Evolutionary conservation across 2,113 vertebrate genomes (phyloP), one percentile per base, ranked within the genome.

Genomic region (Pandion haliaetus): DNA sequence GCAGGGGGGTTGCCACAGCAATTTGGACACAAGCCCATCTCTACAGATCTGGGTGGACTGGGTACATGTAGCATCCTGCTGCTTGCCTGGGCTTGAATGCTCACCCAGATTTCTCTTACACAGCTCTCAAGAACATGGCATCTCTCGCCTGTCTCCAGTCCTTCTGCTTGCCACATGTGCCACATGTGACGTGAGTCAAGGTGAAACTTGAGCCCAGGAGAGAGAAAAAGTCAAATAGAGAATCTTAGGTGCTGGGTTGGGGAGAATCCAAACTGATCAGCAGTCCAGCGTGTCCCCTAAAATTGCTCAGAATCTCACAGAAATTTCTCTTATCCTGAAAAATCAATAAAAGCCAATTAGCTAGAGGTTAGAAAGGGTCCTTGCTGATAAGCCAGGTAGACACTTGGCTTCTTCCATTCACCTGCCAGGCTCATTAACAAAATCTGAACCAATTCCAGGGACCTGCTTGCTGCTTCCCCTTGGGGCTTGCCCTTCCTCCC

Each of bases 371-470:
- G 50, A 83, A 93, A 58, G 71, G 89, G 83, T 95, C 59, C 71
- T 91, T 87, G 67, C 74, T 87, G 87, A 88, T 95, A 85, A 93
- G 84, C 91, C 82, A 85, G 34, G 89, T 7, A 96, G 83, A 90
- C 34, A 66, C 91, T 93, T 91, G 74, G 54, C 54, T 89, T 66
- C 70, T 77, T 93, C 73, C 66, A 12, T 89, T 94, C 93, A 96
- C 84, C 87, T 94, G 78, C 72, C 78, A 92, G 74, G 62, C 93
- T 96, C 94, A 88, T 97, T 96, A 96, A 90, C 93, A 93, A 86
- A 94, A 93, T 54, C 71, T 94, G 87, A 93, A 95, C 26, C 25
- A 13, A 13, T 82, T 90, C 97, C 95, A 96, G 69, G 31, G 63
- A 88, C 79, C 66, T 85, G 81, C 73, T 85, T 87, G 58, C 44